Evolutionary conservation across 2,888 invertebrate genomes (phyloP).

Genomic region (Elysia crispata): DNA sequence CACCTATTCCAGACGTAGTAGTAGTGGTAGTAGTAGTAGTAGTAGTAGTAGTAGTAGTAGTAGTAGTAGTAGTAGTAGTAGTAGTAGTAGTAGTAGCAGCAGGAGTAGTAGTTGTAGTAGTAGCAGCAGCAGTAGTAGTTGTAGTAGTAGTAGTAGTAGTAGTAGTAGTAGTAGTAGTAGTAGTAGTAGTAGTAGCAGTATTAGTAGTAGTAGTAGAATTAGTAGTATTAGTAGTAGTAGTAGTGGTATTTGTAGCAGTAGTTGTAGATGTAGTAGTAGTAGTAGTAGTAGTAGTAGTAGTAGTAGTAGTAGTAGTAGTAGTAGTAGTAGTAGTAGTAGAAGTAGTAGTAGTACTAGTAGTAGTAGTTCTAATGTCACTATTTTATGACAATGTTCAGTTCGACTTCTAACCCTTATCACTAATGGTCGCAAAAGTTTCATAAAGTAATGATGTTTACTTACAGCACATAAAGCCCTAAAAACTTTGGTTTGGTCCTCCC

Average conservation of each 20-base stretch:
- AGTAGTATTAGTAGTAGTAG: too few relatives aligned
- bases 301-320: neutral
- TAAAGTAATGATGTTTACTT: too few relatives aligned
- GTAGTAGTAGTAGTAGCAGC: slow-evolving; percentile 40
- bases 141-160: slow-evolving; percentile 33
- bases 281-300: slow-evolving; percentile 4
- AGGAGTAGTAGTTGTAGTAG: slow-evolving; percentile 37
- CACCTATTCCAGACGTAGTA: neutral
- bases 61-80: too few relatives aligned
- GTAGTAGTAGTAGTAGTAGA: slow-evolving; percentile 16
- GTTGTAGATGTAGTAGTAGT: neutral
- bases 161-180: slow-evolving; percentile 33
- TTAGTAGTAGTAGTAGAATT: neutral
- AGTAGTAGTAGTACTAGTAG: slow-evolving; percentile 19
- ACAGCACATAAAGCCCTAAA: too few relatives aligned
- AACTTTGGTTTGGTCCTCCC: too few relatives aligned
- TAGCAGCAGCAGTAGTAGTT: slow-evolving; percentile 38
- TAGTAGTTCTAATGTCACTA: too few relatives aligned
- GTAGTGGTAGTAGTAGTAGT: neutral
- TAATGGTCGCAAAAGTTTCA: too few relatives aligned
- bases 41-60: slow-evolving; percentile 30
- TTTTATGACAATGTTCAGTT: too few relatives aligned
- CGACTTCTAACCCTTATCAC: too few relatives aligned
- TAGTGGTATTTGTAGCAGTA: too few relatives aligned
- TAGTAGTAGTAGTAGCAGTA: slow-evolving; percentile 21